phyloP scores from a whole-genome alignment of 2,888 invertebrate species.

The Drosophila planitibia region DNA sequence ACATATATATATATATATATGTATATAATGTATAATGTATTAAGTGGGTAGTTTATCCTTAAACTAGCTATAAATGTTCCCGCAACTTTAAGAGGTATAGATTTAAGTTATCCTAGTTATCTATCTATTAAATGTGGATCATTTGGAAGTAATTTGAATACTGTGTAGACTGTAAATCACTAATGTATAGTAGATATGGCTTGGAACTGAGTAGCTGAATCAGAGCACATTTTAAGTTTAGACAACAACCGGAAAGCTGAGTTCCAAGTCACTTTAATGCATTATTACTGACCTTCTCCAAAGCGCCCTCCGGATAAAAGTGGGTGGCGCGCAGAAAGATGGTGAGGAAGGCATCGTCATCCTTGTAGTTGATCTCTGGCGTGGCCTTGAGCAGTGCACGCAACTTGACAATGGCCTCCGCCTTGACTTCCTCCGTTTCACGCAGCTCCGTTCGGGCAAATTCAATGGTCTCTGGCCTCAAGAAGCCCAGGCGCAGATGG shows the following conservation, averaged over 20 bases:
- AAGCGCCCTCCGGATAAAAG: conserved; percentile 93
- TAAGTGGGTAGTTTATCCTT: neutral
- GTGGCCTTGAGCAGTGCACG: conserved; percentile 89
- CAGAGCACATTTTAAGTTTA: neutral
- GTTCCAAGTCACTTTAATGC: neutral
- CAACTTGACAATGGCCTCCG: conserved; percentile 87
- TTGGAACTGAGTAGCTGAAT: neutral
- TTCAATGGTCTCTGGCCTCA: conserved; percentile 87
- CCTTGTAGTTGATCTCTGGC: conserved; percentile 89
- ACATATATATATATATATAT: neutral
- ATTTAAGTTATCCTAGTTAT: neutral
- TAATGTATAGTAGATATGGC: neutral
- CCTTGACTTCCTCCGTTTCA: conserved; percentile 90
- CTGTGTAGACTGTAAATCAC: neutral
- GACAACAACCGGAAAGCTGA: neutral
- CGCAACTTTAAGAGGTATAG: neutral
- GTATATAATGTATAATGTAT: neutral
- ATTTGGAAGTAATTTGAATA: neutral
- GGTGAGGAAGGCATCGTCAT: conserved; percentile 91
- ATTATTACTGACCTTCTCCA: conserved; percentile 88
- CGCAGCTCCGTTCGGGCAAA: conserved; percentile 89
- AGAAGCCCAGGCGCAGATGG: conserved; percentile 87
- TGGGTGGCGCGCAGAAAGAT: conserved; percentile 93
- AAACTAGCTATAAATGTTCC: neutral
- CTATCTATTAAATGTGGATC: neutral